Evolutionary conservation across 30 jellyfish, hydroid and myxozoan genomes (phyloP), one percentile per base, ranked within the genome.

Genomic region (Pelagia noctiluca): DNA sequence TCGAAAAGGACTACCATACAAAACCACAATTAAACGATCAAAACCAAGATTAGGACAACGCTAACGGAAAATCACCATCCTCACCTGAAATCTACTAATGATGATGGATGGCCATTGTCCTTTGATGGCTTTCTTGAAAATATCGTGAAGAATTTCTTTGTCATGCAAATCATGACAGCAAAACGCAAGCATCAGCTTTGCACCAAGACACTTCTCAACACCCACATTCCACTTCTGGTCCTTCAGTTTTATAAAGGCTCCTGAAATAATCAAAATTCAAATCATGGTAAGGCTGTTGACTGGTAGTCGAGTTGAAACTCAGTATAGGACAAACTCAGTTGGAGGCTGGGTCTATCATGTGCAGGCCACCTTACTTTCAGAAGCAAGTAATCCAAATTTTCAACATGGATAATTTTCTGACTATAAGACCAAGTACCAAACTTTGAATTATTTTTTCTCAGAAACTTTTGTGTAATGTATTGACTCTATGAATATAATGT

Each of bases 141-240:
- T 70, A 3, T 79, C 89, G 36, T 65, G 88, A 52, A 94, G 65
- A 4, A 88, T 42, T n/a, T 62, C 65, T 70, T 65, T 84, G 42
- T 94, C 99, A 19, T 88, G 95, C 16, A 79, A 80, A 57, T 88
- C 92, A 53, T 94, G 96, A 61, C 99, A 94, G 71, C 96, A 95
- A 42, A 82, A 88, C 2, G 99, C 86, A 25, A 47, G 63, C 79
- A 87, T 42, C n/a, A 79, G 1, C 1, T 53, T 46, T 22, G 77
- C 60, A 0, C 82, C 82, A 38, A 95, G 81, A 73, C 97, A 86
- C 26, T 60, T 81, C 84, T 95, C 99, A 19, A 89, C 88, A 8
- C 93, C 98, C 21, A 95, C 78, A 5, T 84, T 91, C 99, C 99
- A 95, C 35, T 64, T 72, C 23, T 75, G 80, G n/a, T 95, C 98